Conservation (phyloP, 1,140 invertebrate species). For the Chionoecetes opilio region DNA sequence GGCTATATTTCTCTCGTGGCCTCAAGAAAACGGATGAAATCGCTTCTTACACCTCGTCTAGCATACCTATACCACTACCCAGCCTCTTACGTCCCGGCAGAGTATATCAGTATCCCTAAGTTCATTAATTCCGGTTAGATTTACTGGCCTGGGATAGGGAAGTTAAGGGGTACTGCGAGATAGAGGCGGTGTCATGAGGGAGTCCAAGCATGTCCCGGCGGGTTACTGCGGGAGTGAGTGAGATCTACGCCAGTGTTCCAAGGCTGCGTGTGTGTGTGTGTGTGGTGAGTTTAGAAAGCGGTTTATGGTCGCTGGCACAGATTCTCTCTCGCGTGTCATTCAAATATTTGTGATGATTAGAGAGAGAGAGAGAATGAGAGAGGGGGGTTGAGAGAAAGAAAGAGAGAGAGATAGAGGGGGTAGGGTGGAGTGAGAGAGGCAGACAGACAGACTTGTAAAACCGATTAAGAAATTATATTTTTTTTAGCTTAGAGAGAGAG, state of each 20-base stretch:
- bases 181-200: not conserved
- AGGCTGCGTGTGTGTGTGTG: too few species aligned
- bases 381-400: not conserved
- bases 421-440: not conserved
- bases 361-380: not conserved
- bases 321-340: not conserved
- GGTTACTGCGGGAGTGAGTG: too few species aligned
- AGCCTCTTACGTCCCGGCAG: too few species aligned
- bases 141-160: not conserved
- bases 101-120: too few species aligned
- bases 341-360: not conserved
- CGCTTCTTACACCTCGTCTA: too few species aligned
- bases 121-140: too few species aligned
- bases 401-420: not conserved
- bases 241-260: not conserved
- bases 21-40: too few species aligned
- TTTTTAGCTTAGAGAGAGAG: too few species aligned
- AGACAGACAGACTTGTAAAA: constrained; percentile 1
- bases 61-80: too few species aligned
- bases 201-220: not conserved
- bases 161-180: not conserved
- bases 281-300: not conserved
- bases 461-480: too few species aligned
- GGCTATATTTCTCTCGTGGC: too few species aligned
- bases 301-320: not conserved